Evolutionary conservation across 23 tunicate genomes (phyloP).

Genomic region (Oikopleura vanhoeffeni): DNA sequence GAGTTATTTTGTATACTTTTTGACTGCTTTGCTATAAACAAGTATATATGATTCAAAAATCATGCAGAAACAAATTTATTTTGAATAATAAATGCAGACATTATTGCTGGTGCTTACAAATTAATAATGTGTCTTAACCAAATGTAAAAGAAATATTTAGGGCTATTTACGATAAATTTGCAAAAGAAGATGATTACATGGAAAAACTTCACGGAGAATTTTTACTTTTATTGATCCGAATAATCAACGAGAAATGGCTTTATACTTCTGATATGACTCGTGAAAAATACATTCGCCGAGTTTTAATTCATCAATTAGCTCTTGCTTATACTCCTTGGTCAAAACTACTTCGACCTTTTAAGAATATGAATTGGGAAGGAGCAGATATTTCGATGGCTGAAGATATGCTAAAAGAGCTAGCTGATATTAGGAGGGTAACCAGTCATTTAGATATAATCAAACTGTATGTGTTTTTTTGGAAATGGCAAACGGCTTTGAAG

Average conservation of each 20-base stretch:
- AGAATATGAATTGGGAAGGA: background rate
- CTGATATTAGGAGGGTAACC: too few relatives aligned
- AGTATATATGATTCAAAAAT: too few relatives aligned
- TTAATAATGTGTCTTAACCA: too few relatives aligned
- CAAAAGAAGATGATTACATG: background rate
- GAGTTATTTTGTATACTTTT: too few relatives aligned
- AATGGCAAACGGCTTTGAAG: too few relatives aligned
- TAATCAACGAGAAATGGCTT: background rate
- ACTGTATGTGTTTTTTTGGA: too few relatives aligned
- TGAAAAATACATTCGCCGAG: background rate
- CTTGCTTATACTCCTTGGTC: constrained; percentile 1
- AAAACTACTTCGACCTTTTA: background rate
- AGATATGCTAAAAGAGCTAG: background rate
- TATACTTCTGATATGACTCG: background rate
- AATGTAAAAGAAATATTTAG: too few relatives aligned
- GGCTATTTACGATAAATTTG: background rate
- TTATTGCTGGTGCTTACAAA: too few relatives aligned
- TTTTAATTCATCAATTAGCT: background rate
- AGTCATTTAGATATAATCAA: too few relatives aligned
- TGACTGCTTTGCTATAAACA: too few relatives aligned
- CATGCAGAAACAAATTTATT: too few relatives aligned
- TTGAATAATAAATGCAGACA: too few relatives aligned
- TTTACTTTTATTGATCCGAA: background rate
- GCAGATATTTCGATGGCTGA: background rate
- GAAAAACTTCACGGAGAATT: background rate